Evolutionary conservation across 2,797 vertebrate species (phyloP), one percentile per base, ranked within the genome.

Genomic region (Etheostoma perlongum): DNA sequence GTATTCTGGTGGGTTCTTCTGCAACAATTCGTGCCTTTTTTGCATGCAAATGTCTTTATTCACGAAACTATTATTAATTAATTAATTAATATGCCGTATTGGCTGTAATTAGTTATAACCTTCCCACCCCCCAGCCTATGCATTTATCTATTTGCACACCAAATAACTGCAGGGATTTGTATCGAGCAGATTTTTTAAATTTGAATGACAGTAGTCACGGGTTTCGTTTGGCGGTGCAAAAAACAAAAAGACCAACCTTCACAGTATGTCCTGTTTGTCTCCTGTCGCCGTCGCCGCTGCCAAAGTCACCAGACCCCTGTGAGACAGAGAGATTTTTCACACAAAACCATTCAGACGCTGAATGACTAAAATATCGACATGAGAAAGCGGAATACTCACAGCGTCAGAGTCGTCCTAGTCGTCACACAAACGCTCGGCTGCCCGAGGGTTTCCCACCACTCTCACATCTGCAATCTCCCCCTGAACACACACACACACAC

Each of bases 391-490:
- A 60, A 64, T 14, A 86, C 94, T 93, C 85, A 94, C 94, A 2
- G 76, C 88, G 0, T 96, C 96, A 0, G 54, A 25, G 2, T 97
- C 97, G 0, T 97, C 97, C 2, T 97, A 96, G 2, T 97, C 95
- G 0, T 93, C 93, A 2, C 97, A 99, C 60, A 95, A 89, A 14
- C 21, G 83, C 55, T 96, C 95, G 0, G 96, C 96, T 0, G 95
- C 94, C 6, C n/a, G 92, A 0, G 96, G 93, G 87, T 97, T 94
- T 47, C 91, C 94, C 61, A 90, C 89, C 18, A 98, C 64, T 70
- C 67, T 95, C 84, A 99, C 76, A 19, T 97, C 96, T 0, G 95
- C 93, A 0, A 99, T 96, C n/a, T 90, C 84, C 0, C 97, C 97
- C 97, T 98, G 9, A 44, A 82, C 68, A 42, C 10, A 73, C 54